Base-by-base conservation (phyloP, 53 echinoderm and acorn worm genomes). In the Holothuria leucospilota region DNA sequence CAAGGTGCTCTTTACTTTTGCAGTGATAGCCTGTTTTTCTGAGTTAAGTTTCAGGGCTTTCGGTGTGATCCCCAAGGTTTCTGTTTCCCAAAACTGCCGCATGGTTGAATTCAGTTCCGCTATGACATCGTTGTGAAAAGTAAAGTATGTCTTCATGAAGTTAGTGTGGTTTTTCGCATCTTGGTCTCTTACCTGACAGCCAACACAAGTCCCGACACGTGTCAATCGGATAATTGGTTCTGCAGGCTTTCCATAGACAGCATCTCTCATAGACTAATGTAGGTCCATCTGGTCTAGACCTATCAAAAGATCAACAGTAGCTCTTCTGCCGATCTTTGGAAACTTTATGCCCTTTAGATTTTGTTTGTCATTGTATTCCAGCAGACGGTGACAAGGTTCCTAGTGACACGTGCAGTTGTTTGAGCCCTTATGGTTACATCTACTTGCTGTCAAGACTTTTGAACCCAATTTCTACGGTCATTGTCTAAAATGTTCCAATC, bases 221-320 rank as follows among this genome's bases (percentile, higher is more conserved):
- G 86, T 86, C 21, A 26, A 38, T 23, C 86, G 18, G 26, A 39
- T 77, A 56, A 86, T 86, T 20, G 86, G 77, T n/a, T 86, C 86
- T 21, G 61, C 82, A n/a, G 82, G 64, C 39, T 82, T 62, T 18
- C 82, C 82, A 64, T 65, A 82, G 38, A 86, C 59, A n/a, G n/a
- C n/a, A 25, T 86, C 86, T 61, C 77, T 49, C 23, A 86, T 12
- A 15, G 86, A 58, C 13, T 20, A 75, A 63, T 86, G 77, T 23
- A 86, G 16, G 59, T 77, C 63, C 14, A 72, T 40, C 23, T 78
- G 52, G 38, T 85, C 59, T 28, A 69, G 20, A 20, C 85, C 84
- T 8, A 84, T 68, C 8, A 84, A 29, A 20, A 84, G 7, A 85
- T 85, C 71, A 18, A 85, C 29, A 23, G 49, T 85, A 40, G 85